Evolutionary conservation across 2,888 invertebrate genomes (phyloP), one percentile per base, ranked within the genome.

Genomic region (Danaus chrysippus): DNA sequence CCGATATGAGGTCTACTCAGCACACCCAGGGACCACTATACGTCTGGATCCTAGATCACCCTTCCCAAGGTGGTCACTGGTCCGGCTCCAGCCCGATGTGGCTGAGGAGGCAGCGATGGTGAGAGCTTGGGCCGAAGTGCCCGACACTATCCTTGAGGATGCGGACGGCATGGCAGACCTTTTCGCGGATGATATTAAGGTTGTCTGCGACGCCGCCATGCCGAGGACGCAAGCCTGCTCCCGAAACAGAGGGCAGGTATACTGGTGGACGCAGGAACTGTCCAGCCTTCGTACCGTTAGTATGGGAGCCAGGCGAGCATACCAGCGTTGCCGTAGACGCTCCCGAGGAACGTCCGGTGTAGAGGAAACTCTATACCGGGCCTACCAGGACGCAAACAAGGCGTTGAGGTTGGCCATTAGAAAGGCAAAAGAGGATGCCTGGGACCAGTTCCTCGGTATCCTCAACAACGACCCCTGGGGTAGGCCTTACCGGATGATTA

Each of bases 121-220:
- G 1, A 53, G 62, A 23, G 49, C 62, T 1, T 69, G 68, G 70
- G 15, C 43, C 3, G 1, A 9, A 10, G 13, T 17, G 10, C 15
- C 54, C 3, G 17, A 34, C 9, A n/a, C 19, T 10, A 41, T 42
- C 12, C 13, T 42, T 23, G 57, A 17, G 0, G 60, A 56, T 10
- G 56, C 55, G 9, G 13, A 8, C 2, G 44, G 53, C 23, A 34
- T 34, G 13, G 63, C 62, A 1, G 62, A 56, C 0, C 42, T 43
- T 57, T 61, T 70, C 0, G n/a, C 58, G 3, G 19, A 42, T 0
- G 56, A 59, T 0, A 34, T 70, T 59, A 59, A 61, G 3, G 53
- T 54, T 1, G 46, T 70, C 1, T 70, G 70, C 53, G 68, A 70
- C 13, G 63, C 68, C 12, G 42, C 66, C 0, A 71, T 70, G 70